Conservation (phyloP, 2,113 vertebrate genomes). For the Siniperca chuatsi region DNA sequence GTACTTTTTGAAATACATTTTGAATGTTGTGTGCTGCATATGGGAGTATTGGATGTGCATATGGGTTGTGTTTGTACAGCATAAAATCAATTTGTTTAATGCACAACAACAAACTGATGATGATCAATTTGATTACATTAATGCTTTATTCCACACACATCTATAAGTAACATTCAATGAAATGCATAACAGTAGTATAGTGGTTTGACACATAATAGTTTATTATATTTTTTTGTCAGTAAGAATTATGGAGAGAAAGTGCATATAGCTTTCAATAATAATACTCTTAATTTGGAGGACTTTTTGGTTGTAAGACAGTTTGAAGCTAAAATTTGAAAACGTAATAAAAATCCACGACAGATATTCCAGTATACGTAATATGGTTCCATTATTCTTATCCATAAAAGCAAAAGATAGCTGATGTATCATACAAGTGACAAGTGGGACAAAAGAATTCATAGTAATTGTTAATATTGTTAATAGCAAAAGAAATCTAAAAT, state of each 20-base stretch:
- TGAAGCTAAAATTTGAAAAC: neutral
- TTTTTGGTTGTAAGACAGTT: neutral
- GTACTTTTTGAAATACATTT: neutral
- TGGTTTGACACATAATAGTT: neutral
- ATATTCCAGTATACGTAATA: neutral
- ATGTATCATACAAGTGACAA: neutral
- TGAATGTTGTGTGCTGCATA: neutral
- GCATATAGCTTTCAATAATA: neutral
- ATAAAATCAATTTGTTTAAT: neutral
- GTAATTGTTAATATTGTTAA: neutral
- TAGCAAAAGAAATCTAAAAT: neutral
- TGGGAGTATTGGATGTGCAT: too few relatives aligned
- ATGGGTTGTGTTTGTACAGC: neutral
- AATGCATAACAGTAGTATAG: neutral
- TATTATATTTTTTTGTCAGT: neutral
- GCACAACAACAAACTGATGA: neutral
- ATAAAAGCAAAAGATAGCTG: neutral
- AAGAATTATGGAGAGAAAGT: neutral
- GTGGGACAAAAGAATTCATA: neutral
- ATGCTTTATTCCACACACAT: neutral
- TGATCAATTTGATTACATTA: neutral
- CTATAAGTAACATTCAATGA: neutral
- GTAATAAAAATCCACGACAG: neutral
- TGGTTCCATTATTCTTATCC: neutral
- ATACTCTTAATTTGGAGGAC: neutral